Conservation (phyloP, 2,113 vertebrate genomes). For the Henicopernis longicauda region DNA sequence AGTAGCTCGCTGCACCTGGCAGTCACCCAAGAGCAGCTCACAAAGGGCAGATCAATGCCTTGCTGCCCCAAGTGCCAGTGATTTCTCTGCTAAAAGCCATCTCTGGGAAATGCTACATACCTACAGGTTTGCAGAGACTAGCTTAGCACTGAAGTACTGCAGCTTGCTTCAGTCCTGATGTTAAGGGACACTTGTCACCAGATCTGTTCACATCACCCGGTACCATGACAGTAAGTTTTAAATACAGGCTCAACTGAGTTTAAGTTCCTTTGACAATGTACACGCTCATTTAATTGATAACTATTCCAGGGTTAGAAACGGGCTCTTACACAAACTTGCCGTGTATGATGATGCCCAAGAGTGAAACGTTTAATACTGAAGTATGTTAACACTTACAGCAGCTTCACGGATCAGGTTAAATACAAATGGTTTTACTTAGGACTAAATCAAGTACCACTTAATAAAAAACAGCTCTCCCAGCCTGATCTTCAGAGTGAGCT, state of each 20-base stretch:
- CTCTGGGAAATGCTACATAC: not conserved
- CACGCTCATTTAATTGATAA: not conserved
- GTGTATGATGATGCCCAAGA: not conserved
- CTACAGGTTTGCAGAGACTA: rapidly evolving
- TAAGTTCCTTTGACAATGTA: not conserved
- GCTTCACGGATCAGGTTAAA: not conserved
- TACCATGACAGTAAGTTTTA: not conserved
- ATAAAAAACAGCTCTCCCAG: not conserved
- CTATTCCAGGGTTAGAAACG: not conserved
- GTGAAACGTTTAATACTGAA: not conserved
- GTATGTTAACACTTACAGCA: not conserved
- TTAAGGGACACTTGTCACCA: not conserved
- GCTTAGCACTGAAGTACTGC: rapidly evolving
- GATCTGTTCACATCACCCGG: not conserved
- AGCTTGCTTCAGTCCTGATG: not conserved
- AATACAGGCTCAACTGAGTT: not conserved
- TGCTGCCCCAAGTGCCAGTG: rapidly evolving
- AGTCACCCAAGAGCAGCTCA: not conserved
- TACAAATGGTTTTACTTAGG: not conserved
- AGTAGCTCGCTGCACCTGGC: not conserved
- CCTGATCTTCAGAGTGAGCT: not conserved
- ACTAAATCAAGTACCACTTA: not conserved
- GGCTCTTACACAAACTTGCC: not conserved
- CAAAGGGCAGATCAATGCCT: not conserved
- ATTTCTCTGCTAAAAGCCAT: not conserved